Percentiles rank a stretch among this genome's conserved stretches.
phyloP scores from a whole-genome alignment of 2,888 invertebrate genomes.

The Drosophila infuscata region DNA sequence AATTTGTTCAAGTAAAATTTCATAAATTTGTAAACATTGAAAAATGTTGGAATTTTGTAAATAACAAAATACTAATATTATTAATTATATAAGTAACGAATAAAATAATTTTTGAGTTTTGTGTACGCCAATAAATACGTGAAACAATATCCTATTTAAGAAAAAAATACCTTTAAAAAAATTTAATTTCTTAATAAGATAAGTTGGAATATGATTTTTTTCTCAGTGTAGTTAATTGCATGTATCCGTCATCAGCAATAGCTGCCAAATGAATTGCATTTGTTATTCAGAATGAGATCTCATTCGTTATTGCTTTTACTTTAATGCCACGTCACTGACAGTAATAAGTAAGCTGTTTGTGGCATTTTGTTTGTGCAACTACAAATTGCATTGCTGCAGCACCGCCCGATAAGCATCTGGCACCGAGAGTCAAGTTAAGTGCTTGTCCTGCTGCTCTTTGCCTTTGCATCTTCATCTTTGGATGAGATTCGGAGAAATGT shows the following conservation, averaged over 20 bases:
- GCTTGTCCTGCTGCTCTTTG: constrained; percentile 1
- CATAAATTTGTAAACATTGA: not conserved
- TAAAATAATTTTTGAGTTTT: not conserved
- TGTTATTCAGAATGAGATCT: constrained; percentile 47
- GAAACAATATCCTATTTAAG: not conserved
- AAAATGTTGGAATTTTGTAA: not conserved
- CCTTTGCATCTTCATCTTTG: constrained; percentile 2
- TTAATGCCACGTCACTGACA: constrained; percentile 28
- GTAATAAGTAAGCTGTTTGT: constrained; percentile 68
- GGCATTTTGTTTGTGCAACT: constrained; percentile 62
- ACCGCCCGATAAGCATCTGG: constrained; percentile 56
- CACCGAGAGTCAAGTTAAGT: constrained; percentile 7
- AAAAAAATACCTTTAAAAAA: not conserved
- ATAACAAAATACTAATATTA: not conserved
- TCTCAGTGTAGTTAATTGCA: constrained; percentile 7
- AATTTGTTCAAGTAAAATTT: not conserved
- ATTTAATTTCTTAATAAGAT: not conserved
- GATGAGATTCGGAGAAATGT: constrained; percentile 53
- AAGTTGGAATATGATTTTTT: not conserved
- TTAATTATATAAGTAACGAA: not conserved
- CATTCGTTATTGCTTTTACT: constrained; percentile 39
- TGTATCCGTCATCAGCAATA: not conserved
- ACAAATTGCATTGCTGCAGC: constrained; percentile 62
- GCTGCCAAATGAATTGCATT: constrained; percentile 57
- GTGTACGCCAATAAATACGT: not conserved